Base-by-base conservation (phyloP, 2,113 vertebrate species). In the Puffinus mauretanicus region DNA sequence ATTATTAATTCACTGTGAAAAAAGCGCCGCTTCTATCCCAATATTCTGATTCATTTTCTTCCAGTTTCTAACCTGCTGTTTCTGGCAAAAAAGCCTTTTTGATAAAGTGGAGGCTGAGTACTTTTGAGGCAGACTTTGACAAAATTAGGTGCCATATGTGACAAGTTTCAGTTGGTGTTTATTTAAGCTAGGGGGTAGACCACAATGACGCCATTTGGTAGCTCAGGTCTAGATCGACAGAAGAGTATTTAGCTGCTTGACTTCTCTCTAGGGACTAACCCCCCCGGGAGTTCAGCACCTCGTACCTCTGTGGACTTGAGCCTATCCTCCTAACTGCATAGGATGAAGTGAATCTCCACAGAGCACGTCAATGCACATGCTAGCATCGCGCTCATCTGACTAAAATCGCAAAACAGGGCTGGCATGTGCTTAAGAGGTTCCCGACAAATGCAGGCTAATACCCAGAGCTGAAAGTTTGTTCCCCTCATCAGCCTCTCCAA, bases 11-110 rank as follows among this genome's bases (percentile, higher is more conserved):
- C 73, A 62, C 77, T 88, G 78, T 86, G 81, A 77, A 94, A 94
- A 94, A 66, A 69, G 1, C 19, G 66, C 73, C 19, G 60, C 62
- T 91, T 89, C 86, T 92, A 47, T 58, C 66, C 80, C 7, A 2
- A 66, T 91, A 80, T 55, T 94, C 78, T 94, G 82, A 83, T 91
- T 97, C 36, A 94, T 95, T 96, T 94, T 93, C 91, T 94, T 94
- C 91, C 94, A 97, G 57, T 77, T 91, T 91, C 93, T 93, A 90
- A 93, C 91, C 93, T 93, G 96, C 91, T 95, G 91, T 88, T 97
- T 91, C 94, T 94, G 94, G 95, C 90, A 96, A 93, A 95, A 94
- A 95, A 94, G 82, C 70, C 25, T 97, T 94, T 91, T 95, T 94
- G 95, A 97, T 96, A 95, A 95, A 96, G 86, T 96, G 95, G 91